Evolutionary conservation across 2,113 vertebrate species (phyloP), one percentile per base, ranked within the genome.

Genomic region (Melanotaenia duboulayi): DNA sequence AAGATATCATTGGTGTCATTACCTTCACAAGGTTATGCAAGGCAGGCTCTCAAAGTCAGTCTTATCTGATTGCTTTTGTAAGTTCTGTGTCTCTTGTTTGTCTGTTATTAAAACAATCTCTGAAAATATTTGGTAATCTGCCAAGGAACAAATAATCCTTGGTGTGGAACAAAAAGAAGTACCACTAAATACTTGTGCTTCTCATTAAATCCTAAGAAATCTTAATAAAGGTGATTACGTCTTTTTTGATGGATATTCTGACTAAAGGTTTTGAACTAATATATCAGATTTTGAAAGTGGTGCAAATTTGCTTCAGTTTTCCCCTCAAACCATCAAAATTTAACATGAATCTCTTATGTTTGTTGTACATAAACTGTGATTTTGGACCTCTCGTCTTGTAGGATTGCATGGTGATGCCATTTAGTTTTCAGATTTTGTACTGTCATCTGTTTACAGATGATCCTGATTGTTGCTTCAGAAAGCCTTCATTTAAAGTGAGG

Each of bases 401-500:
- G 6, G 14, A 42, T 20, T 44, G 10, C 24, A 32, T 7, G 11
- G 63, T 23, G 22, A 68, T 61, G 23, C 8, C 42, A 2, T 23
- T 65, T 48, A 3, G 23, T 59, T 40, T 58, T 42, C 28, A 19
- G 6, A 48, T 11, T 37, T 20, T 42, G 7, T 46, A 48, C 32
- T 81, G 42, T 67, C 73, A 23, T 79, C 54, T 24, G 12, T 63
- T 56, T 50, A 65, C 79, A 78, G 61, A 76, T 3, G 16, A 7
- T 44, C 10, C 7, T 59, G 4, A 16, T 78, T 76, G 62, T 74
- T 69, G 44, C 39, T 65, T 57, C 22, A 66, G 32, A 68, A 60
- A 55, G 60, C 11, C 74, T 46, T 50, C 58, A 49, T 65, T 81
- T 48, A 64, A 23, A 64, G 54, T 37, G n/a, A 56, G 46, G 65